Evolutionary conservation across 1,140 invertebrate genomes (phyloP), one percentile per base, ranked within the genome.

Genomic region (Drosophila burlai): DNA sequence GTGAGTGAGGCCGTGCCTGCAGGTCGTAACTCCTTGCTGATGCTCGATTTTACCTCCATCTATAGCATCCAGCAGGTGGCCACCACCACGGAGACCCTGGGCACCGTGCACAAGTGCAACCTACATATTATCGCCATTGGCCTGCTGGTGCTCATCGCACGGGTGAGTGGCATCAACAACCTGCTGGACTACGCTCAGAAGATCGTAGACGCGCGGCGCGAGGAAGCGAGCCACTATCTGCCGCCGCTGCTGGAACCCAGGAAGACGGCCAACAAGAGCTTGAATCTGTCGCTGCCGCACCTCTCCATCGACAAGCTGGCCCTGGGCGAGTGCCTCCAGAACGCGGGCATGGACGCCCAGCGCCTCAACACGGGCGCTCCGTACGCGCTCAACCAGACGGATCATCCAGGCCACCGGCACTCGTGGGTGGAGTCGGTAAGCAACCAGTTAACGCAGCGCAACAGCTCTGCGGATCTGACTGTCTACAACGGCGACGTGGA

Each of bases 111-210:
- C 68, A 96, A 96, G 86, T 97, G 96, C 92, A 97, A 97, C 87
- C 94, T 98, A 68, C 97, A 98, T 92, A 95, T 95, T 13, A 93
- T 97, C 45, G 95, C 97, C 16, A 95, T 97, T 38, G 95, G 96
- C 68, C 94, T 98, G 64, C 93, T 98, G 15, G 94, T 95, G 59
- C 93, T 99, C 1, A 95, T 98, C 57, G 92, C 90, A 42, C 83
- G 90, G 2, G 81, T 93, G 8, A 92, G 86, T 10, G 92, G 92
- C 31, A 84, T 93, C 55, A 90, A 87, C 71, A 93, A 85, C 65
- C 58, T 91, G 18, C 66, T 92, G 52, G 92, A 93, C 62, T 93
- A 93, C 76, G 84, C 91, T 13, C 89, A 91, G 57, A 93, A 93
- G 76, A 94, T 97, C 57, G 93, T 96, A 16, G 95, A 95, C 71